phyloP scores from a whole-genome alignment of 2,888 invertebrate species.

The Lathronympha strigana region DNA sequence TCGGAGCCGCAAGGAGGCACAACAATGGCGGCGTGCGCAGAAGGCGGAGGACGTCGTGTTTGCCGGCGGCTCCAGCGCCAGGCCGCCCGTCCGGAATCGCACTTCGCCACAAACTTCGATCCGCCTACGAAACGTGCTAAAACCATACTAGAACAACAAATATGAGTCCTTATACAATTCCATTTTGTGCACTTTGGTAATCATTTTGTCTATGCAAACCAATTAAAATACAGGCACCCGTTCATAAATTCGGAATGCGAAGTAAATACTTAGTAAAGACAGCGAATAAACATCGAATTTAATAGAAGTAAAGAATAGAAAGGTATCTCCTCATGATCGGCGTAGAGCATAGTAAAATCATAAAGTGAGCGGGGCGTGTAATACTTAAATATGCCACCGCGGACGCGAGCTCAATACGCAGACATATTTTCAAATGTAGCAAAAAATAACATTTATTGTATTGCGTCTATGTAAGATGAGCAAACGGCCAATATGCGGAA shows the following conservation, averaged over 20 bases:
- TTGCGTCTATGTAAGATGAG: slow-evolving; percentile 28
- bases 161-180: slow-evolving; percentile 30
- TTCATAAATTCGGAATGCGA: slow-evolving; percentile 52
- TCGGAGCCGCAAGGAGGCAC: slow-evolving; percentile 51
- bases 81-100: slow-evolving; percentile 65
- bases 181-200: background rate
- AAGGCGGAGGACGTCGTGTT: slow-evolving; percentile 74
- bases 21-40: slow-evolving; percentile 76
- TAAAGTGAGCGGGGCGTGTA: slow-evolving; percentile 60
- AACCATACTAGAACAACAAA: slow-evolving; percentile 47
- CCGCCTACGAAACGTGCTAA: slow-evolving; percentile 54
- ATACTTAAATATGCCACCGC: slow-evolving; percentile 69
- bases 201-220: slow-evolving; percentile 8
- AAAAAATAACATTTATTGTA: slow-evolving; percentile 57
- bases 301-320: slow-evolving; percentile 61
- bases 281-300: slow-evolving; percentile 54
- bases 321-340: slow-evolving; percentile 53
- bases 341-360: slow-evolving; percentile 55
- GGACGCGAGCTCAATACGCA: slow-evolving; percentile 60
- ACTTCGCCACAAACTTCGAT: slow-evolving; percentile 59
- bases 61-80: slow-evolving; percentile 65
- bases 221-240: slow-evolving; percentile 34
- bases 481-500: background rate
- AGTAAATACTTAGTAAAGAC: slow-evolving; percentile 49
- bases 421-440: slow-evolving; percentile 51